These are phyloP conservation scores for Sebastes minor DNA, from an alignment of 2,797 vertebrate genomes.

Conservation along the genomic window DNA sequence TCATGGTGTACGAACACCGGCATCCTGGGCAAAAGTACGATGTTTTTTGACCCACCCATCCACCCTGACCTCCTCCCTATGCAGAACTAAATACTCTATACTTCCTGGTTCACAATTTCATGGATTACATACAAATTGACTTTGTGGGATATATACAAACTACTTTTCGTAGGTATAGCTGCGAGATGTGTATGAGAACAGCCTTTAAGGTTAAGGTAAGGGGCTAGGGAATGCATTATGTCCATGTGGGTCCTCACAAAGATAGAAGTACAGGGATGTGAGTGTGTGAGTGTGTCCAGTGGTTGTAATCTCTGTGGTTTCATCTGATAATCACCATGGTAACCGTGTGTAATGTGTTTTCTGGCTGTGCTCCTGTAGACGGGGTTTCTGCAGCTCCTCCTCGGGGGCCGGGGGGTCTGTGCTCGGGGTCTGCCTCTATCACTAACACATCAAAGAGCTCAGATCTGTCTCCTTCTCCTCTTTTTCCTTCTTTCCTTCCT, in stretches of 20 bases:
- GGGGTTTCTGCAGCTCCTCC: slow-evolving; percentile 31
- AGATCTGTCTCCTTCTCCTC: slow-evolving; percentile 38
- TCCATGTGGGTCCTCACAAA: neutral
- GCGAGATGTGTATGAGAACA: no score
- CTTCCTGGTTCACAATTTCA: no score
- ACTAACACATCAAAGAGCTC: slow-evolving; percentile 50
- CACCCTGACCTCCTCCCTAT: no score
- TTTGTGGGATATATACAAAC: no score
- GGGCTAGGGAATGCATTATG: neutral
- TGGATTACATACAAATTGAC: no score
- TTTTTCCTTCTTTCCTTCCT: neutral
- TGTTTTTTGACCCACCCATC: no score
- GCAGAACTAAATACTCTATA: no score
- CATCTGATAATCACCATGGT: slow-evolving; percentile 77
- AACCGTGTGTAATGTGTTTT: slow-evolving; percentile 65
- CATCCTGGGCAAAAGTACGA: no score
- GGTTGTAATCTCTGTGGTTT: slow-evolving; percentile 57
- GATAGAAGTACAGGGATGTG: neutral
- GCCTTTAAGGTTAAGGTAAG: no score
- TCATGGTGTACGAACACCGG: no score
- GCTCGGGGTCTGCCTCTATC: slow-evolving; percentile 44
- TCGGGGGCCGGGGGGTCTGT: slow-evolving; percentile 38
- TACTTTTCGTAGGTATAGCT: no score
- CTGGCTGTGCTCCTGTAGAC: slow-evolving; percentile 31
- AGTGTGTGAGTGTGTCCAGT: slow-evolving; percentile 2